These are phyloP conservation scores for Dolichopus griseipennis DNA, from an alignment of 2,888 invertebrate genomes.

Conservation along the genomic window DNA sequence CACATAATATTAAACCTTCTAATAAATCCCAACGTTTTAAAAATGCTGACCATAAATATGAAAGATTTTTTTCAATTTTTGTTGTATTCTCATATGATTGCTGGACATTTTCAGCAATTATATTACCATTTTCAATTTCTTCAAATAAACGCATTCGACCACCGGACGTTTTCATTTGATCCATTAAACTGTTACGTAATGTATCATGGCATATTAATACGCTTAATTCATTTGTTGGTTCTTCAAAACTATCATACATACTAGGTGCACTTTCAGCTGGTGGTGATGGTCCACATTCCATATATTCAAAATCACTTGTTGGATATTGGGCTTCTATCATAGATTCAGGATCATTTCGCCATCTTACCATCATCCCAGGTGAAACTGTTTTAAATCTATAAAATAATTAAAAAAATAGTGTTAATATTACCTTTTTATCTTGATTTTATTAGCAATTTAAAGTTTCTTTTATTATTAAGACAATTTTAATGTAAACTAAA, in stretches of 20 bases:
- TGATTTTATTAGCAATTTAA: too few relatives aligned
- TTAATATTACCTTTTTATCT: too few relatives aligned
- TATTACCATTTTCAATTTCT: constrained; percentile 62
- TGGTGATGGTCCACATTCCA: constrained; percentile 71
- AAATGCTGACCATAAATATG: constrained; percentile 67
- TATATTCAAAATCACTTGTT: constrained; percentile 61
- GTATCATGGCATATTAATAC: constrained; percentile 67
- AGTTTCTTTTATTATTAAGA: too few relatives aligned
- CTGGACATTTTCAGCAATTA: constrained; percentile 49
- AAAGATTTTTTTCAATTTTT: constrained; percentile 60
- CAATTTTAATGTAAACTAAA: too few relatives aligned
- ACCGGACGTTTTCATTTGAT: constrained; percentile 62
- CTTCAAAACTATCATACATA: constrained; percentile 72
- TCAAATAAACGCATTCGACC: constrained; percentile 61
- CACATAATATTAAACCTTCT: constrained; percentile 53
- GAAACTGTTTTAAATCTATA: constrained; percentile 46
- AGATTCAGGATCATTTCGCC: constrained; percentile 48
- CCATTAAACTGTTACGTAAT: constrained; percentile 61
- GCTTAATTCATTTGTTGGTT: constrained; percentile 58
- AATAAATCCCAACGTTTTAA: constrained; percentile 60
- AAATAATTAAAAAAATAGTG: constrained; percentile 8
- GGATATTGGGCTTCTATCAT: constrained; percentile 60
- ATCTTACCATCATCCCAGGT: constrained; percentile 48
- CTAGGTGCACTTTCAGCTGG: constrained; percentile 73
- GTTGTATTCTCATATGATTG: constrained; percentile 50